Percentiles rank a stretch among this genome's conserved stretches.
phyloP scores from a whole-genome alignment of 1,140 invertebrate genomes.

The Drosophila parabipectinata region DNA sequence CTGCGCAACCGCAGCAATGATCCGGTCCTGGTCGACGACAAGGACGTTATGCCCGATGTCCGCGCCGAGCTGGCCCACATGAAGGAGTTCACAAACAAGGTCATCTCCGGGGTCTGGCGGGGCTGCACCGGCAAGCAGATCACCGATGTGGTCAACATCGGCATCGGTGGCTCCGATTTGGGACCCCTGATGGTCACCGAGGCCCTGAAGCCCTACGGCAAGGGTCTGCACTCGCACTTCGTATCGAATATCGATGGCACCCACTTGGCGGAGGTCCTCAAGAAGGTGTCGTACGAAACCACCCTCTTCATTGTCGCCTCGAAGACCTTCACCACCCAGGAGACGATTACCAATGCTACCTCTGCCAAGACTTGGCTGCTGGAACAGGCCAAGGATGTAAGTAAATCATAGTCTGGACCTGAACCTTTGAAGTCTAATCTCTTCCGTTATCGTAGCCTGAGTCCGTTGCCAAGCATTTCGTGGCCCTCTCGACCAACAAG shows the following conservation, averaged over 20 bases:
- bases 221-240: constrained; percentile 97
- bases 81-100: constrained; percentile 94
- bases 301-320: constrained; percentile 99
- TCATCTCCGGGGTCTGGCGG: constrained; percentile 88
- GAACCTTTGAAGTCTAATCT: not conserved
- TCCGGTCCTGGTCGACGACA: constrained; percentile 93
- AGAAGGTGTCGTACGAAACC: constrained; percentile 96
- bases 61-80: constrained; percentile 97
- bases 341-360: constrained; percentile 99
- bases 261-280: constrained; percentile 97
- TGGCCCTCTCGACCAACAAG: constrained; percentile 98
- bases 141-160: constrained; percentile 99
- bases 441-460: constrained; percentile 85
- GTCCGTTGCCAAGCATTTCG: constrained; percentile 98
- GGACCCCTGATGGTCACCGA: constrained; percentile 99
- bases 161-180: constrained; percentile 99
- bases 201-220: constrained; percentile 95
- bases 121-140: constrained; percentile 97
- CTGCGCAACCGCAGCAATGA: constrained; percentile 93
- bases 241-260: constrained; percentile 99
- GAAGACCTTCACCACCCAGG: constrained; percentile 99
- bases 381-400: constrained; percentile 93
- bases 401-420: constrained; percentile 54
- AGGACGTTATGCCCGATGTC: constrained; percentile 97
- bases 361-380: constrained; percentile 99